These are phyloP conservation scores for Morone saxatilis DNA, from an alignment of 2,113 vertebrate genomes.

Conservation along the genomic window DNA sequence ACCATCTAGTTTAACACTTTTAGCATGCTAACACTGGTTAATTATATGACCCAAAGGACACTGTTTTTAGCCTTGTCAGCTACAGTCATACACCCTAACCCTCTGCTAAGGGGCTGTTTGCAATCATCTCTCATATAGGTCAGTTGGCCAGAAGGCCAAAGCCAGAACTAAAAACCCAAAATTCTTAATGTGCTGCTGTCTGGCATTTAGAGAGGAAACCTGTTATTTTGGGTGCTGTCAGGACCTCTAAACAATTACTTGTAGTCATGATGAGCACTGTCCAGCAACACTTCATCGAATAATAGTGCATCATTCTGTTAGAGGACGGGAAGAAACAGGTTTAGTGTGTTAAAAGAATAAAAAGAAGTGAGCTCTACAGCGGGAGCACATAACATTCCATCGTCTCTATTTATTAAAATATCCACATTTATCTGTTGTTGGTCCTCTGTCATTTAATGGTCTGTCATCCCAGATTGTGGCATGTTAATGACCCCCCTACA, in stretches of 20 bases:
- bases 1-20: no score
- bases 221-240: constrained; percentile 7
- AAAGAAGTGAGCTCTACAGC: not conserved
- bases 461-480: constrained; percentile 34
- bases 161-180: not conserved
- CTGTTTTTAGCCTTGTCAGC: not conserved
- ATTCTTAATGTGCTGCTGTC: constrained; percentile 18
- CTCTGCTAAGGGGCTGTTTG: not conserved
- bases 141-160: not conserved
- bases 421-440: not conserved
- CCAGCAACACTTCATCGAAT: not conserved
- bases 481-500: constrained; percentile 35
- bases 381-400: constrained; percentile 9
- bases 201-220: not conserved
- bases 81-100: not conserved
- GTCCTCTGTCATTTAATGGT: constrained; percentile 23
- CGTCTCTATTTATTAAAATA: constrained; percentile 7
- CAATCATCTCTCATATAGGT: constrained; percentile 1
- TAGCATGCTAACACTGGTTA: not conserved
- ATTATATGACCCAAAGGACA: not conserved
- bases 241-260: not conserved
- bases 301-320: not conserved
- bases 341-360: not conserved
- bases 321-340: not conserved
- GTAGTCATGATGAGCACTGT: not conserved